Conservation (phyloP, 2,888 invertebrate genomes). For the Lumbricus terrestris region DNA sequence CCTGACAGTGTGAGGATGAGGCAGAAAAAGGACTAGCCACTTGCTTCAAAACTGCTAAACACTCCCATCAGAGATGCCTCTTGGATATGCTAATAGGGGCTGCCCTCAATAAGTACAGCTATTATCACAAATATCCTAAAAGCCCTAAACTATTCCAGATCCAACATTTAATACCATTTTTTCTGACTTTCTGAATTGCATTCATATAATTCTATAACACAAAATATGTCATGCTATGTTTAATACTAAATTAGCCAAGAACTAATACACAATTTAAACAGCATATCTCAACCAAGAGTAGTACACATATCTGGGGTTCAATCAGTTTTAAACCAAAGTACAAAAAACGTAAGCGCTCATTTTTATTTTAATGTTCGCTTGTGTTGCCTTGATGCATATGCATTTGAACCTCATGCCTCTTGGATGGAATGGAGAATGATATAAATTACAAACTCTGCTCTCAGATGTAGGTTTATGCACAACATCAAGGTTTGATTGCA, state of each 20-base stretch:
- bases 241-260: no score
- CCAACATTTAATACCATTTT: background rate
- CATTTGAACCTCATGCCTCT: background rate
- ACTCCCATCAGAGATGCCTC: background rate
- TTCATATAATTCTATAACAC: background rate
- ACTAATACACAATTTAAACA: background rate
- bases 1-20: background rate
- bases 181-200: background rate
- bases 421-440: background rate
- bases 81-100: background rate
- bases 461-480: background rate
- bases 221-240: background rate
- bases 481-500: background rate
- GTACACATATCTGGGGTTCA: background rate
- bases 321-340: background rate
- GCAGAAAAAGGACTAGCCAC: background rate
- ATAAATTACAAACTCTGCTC: background rate
- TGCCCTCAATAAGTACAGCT: background rate
- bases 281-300: background rate
- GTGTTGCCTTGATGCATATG: background rate
- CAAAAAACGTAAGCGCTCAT: background rate
- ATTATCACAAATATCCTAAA: background rate
- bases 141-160: background rate
- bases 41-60: background rate
- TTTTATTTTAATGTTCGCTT: background rate